Evolutionary conservation across 1,140 invertebrate genomes (phyloP), one percentile per base, ranked within the genome.

Genomic region (Myzus persicae): DNA sequence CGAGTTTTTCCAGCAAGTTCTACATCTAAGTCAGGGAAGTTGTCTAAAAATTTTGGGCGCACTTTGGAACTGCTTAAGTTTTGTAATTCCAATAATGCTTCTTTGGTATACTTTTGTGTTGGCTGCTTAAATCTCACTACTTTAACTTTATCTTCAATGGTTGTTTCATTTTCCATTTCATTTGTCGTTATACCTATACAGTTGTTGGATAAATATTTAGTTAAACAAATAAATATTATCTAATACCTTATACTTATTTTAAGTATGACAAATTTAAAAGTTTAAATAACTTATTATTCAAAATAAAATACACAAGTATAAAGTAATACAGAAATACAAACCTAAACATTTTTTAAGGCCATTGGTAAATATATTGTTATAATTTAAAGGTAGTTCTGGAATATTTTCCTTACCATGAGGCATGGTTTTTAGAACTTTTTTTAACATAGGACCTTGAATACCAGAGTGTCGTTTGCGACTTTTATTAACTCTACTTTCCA

Each of bases 1-100:
- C 76, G 36, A 48, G 36, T 85, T 93, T 93, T 93, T 42, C 51
- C n/a, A 24, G 81, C 44, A 54, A 84, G 76, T 93, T 93, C 91
- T 93, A 93, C 42, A 93, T 93, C 91, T 14, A 93, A 93, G 7
- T 54, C 81, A 54, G 91, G 91, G 11, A 93, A 93, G 18, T 93
- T 93, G 48, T 93, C 91, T 84, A 93, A 85, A 93, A 93, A 93
- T 84, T 93, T 93, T 54, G 91, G 91, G 38, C 91, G 91, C 46
- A 93, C 14, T 51, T 93, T 93, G 7, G 91, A 93, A 93, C 91
- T 93, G 46, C 91, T 51, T 31, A 93, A 85, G n/a, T 51, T 93
- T 93, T 93, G 76, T 82, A 93, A 93, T 51, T 93, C 91, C 48
- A 93, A 85, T 22, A 93, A 54, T n/a, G 81, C 91, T 42, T 85